Evolutionary conservation across 2,888 invertebrate genomes (phyloP), one percentile per base, ranked within the genome.

Genomic region (Chymomyza caudatula): DNA sequence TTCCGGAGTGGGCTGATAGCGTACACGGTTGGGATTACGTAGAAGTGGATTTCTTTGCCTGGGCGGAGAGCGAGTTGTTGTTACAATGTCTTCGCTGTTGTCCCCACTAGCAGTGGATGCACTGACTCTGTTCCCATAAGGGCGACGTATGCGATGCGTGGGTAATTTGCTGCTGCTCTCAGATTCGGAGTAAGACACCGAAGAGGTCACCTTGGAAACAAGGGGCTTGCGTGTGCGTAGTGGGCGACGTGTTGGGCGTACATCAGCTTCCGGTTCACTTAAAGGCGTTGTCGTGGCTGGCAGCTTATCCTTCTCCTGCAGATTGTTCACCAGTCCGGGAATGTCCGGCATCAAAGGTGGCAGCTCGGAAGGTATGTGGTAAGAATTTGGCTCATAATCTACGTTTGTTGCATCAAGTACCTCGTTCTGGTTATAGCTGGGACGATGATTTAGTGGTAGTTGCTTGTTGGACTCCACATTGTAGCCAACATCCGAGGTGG

Each of bases 321-420:
- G 88, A 29, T 93, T 92, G 77, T 93, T 93, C 0, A 94, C 92
- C 22, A 93, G 87, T 0, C 92, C 92, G 1, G 93, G 93, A 25
- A 93, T 89, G 71, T 92, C 92, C 0, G 93, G 92, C 15, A 92
- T 92, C 51, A 93, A 90, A 0, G 92, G 90, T 1, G 93, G 92
- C 19, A 93, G 85, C 72, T 93, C 92, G 0, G 92, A 91, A 2
- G 93, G 92, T 44, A 93, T 78, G 61, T 91, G 92, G 44, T 92
- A 92, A 0, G 93, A 92, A 52, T 92, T 90, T 0, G 90, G 88
- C 2, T 90, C 90, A 55, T 84, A 90, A 52, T 89, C 86, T 15
- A 92, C 91, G 4, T 91, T 90, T 54, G 78, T 73, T 59, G 80
- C 74, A 49, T 91, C 90, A 44, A 90, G 89, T 5, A 89, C 83